A percentile compares a stretch with the other conserved stretches of the same genome.
phyloP scores from a whole-genome alignment of 1,140 invertebrate species.

The Tetragonula clypearis region DNA sequence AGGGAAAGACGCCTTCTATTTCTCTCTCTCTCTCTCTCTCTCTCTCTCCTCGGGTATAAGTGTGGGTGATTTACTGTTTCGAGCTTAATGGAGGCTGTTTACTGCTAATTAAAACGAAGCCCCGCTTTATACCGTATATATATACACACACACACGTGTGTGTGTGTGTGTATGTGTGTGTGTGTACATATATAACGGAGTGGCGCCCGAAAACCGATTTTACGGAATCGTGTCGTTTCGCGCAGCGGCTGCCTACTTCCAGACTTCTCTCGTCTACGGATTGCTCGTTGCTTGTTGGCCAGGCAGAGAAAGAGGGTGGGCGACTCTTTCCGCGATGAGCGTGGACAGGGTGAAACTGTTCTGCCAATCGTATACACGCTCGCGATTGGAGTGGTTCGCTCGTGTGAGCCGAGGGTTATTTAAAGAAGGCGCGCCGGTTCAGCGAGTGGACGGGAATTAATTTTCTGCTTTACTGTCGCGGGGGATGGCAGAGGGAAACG shows the following conservation, averaged over 20 bases:
- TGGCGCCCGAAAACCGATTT: constrained; percentile 65
- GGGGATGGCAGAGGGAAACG: no score
- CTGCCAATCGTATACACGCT: not conserved
- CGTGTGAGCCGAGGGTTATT: not conserved
- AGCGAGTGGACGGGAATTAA: constrained; percentile 3
- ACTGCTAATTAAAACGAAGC: constrained; percentile 80
- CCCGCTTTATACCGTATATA: constrained; percentile 72
- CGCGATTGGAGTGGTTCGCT: not conserved
- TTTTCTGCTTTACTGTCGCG: constrained; percentile 3
- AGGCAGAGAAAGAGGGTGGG: not conserved
- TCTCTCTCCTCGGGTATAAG: constrained; percentile 62
- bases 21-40: not conserved
- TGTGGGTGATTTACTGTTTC: constrained; percentile 77
- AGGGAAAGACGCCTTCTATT: constrained; percentile 26
- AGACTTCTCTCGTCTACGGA: constrained; percentile 10
- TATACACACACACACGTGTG: not conserved
- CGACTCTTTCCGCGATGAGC: not conserved
- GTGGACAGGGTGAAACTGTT: not conserved
- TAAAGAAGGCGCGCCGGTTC: not conserved
- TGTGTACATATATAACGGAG: not conserved
- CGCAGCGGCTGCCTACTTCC: not conserved
- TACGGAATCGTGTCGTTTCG: constrained; percentile 59
- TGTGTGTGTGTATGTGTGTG: no score
- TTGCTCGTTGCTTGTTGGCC: not conserved
- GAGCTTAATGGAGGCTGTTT: constrained; percentile 79